Conservation (phyloP, 2,113 vertebrate genomes). For the Upupa epops region DNA sequence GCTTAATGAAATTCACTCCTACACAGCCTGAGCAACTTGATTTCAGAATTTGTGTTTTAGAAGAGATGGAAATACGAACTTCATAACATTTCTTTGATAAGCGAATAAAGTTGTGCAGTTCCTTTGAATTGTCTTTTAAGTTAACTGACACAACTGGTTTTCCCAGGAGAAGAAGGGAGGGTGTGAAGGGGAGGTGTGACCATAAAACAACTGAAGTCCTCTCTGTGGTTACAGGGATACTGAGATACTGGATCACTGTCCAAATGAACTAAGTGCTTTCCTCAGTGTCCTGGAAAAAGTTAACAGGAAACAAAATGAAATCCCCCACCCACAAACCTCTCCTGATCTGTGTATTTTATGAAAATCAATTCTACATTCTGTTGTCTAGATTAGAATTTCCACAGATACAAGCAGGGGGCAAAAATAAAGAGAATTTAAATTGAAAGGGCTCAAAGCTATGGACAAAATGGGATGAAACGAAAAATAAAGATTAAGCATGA, state of each 20-base stretch:
- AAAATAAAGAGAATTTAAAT: neutral
- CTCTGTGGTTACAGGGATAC: neutral
- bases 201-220: neutral
- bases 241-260: neutral
- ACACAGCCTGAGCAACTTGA: neutral
- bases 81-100: neutral
- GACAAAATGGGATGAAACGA: neutral
- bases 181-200: neutral
- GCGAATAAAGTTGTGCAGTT: neutral
- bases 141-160: neutral
- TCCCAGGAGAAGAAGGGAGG: neutral
- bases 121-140: neutral
- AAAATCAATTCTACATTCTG: neutral
- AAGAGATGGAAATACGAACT: neutral
- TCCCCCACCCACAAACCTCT: neutral
- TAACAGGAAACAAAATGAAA: neutral
- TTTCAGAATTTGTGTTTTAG: neutral
- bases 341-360: neutral
- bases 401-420: neutral
- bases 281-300: neutral
- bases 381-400: neutral
- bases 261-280: neutral
- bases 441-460: neutral
- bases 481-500: neutral
- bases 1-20: conserved; percentile 21